A percentile compares a stretch with the other conserved stretches of the same genome.
These are phyloP conservation scores for Nemapogon koenigi DNA, from an alignment of 2,888 invertebrate genomes.

Conservation along the genomic window DNA sequence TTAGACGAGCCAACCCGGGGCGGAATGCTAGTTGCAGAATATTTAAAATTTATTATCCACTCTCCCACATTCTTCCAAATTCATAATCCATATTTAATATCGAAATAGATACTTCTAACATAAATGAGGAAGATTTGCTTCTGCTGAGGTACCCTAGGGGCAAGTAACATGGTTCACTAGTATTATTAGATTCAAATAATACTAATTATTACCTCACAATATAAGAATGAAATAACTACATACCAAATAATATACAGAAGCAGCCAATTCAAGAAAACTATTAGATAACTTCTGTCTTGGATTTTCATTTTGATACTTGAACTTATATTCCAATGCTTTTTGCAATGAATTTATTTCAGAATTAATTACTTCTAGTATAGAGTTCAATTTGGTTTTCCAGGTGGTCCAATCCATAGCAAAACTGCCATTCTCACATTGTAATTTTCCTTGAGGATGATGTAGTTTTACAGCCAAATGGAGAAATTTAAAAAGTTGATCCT, in stretches of 20 bases:
- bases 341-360: slow-evolving; percentile 36
- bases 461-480: slow-evolving; percentile 33
- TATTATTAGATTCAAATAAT: no score
- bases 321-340: slow-evolving; percentile 20
- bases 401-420: slow-evolving; percentile 36
- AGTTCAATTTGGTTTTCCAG: slow-evolving; percentile 41
- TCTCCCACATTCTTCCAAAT: no score
- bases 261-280: slow-evolving; percentile 35
- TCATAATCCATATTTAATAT: no score
- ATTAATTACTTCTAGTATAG: slow-evolving; percentile 41
- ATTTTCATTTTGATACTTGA: slow-evolving; percentile 21
- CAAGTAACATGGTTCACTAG: no score
- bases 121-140: no score
- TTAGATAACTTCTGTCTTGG: slow-evolving; percentile 20
- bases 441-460: slow-evolving; percentile 43
- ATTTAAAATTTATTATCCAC: no score
- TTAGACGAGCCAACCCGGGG: no score
- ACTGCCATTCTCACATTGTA: slow-evolving; percentile 30
- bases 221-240: slow-evolving; percentile 4
- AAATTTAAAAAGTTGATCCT: slow-evolving; percentile 41
- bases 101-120: no score
- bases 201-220: no score
- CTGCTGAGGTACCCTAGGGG: no score
- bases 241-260: slow-evolving; percentile 47
- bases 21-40: no score